Evolutionary conservation across 2,888 invertebrate genomes (phyloP), one percentile per base, ranked within the genome.

Genomic region (Balanococcus diminutus): DNA sequence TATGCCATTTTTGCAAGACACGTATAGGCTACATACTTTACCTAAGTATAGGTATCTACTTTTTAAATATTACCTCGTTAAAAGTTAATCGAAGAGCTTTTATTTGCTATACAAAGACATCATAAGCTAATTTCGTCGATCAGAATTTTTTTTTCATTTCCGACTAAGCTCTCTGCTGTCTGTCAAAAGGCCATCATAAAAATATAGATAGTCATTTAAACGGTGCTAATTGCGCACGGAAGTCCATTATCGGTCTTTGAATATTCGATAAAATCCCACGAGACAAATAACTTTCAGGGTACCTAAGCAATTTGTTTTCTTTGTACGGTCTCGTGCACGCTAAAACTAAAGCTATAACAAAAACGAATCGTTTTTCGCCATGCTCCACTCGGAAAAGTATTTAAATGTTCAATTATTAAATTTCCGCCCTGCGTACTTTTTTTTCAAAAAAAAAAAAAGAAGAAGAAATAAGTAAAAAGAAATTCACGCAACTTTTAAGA

Each of bases 191-290:
- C 16, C 28, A 31, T 67, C 31, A 32, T 75, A 75, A 67, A 67
- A 75, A 75, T 75, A 28, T 67, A 28, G 28, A 14, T 67, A 67
- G 67, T 2, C 31, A 32, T 75, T 75, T 36, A n/a, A 36, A 75
- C 75, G 75, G 14, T n/a, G 19, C 75, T 75, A 75, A 75, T 75
- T 75, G 36, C 16, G 32, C 36, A 9, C 75, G 75, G 32, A 75
- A 75, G 75, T 75, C 75, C 75, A 75, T 75, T 75, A 75, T 75
- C 32, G 75, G 75, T 75, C 16, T 36, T 31, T 75, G 75, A 75
- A 75, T 32, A 32, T 75, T 75, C 75, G 5, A 75, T 75, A 32
- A 5, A 31, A 75, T 75, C 75, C 75, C 75, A 6, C n/a, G 32
- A 75, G 75, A 32, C 25, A 14, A 75, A 75, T 75, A 75, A 75